Base-by-base conservation (phyloP, 2,797 vertebrate species). In the Helarctos malayanus region DNA sequence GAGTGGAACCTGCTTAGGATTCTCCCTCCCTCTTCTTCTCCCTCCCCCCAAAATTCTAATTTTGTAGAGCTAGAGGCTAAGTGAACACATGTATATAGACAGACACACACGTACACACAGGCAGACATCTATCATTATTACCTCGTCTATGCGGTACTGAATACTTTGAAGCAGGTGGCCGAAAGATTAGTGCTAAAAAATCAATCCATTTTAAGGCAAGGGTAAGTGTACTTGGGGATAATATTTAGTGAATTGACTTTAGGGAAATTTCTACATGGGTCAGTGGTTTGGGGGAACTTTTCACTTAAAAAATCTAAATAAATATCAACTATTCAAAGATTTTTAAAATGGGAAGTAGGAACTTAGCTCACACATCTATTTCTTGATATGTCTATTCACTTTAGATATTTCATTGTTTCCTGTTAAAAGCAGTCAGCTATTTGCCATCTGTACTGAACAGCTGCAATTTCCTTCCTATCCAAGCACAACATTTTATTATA, bases 361-460 rank as follows among this genome's bases (percentile, higher is more conserved):
- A 35, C 73, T 95, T 61, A 32, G 69, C 88, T 82, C 87, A 92
- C 71, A 79, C 25, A 41, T 87, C 59, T 65, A 54, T 95, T 80
- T 89, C 96, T 97, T 86, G 56, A 71, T 97, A 95, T 89, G 93
- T 63, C 57, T 97, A 32, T 94, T 98, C 98, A 98, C 96, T 96
- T 97, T 96, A 98, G 97, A 96, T 97, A 75, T 41, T 96, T 98
- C 97, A 97, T 90, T 95, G 35, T 76, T 84, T 98, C 98, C 98
- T 97, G 95, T 97, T 97, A 94, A 97, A 97, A 68, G 96, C 96
- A 97, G 95, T 97, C 98, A 98, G 98, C 98, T 96, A 95, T 98
- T 98, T 98, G 95, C 96, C 98, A 98, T 98, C 98, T 98, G 97
- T 92, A 96, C 54, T 4, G 29, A 97, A 98, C 98, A 99, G 98